These are phyloP conservation scores for Streptopelia turtur DNA, from an alignment of 2,797 vertebrate genomes.

Conservation along the genomic window DNA sequence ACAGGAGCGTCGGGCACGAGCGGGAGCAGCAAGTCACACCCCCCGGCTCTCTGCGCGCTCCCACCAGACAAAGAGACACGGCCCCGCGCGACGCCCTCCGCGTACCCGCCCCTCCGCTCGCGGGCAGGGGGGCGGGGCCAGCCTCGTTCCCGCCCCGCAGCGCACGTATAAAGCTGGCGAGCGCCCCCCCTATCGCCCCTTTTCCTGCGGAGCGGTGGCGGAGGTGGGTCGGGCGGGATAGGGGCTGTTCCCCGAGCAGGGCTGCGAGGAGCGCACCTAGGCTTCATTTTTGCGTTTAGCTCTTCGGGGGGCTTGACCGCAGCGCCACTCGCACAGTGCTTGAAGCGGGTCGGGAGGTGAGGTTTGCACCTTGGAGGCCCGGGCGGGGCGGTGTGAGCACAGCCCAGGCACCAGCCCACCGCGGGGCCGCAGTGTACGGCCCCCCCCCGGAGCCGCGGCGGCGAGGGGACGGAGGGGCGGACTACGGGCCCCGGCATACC, in stretches of 20 bases:
- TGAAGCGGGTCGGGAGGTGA: not conserved
- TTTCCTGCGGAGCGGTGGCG: fast-evolving
- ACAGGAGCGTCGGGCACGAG: too few relatives aligned
- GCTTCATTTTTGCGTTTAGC: fast-evolving
- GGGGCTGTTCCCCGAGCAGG: fast-evolving
- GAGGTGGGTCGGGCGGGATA: fast-evolving
- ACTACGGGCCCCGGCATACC: not conserved
- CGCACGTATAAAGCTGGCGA: not conserved
- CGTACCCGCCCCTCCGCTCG: not conserved
- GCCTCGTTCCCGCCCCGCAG: not conserved
- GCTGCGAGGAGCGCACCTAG: fast-evolving
- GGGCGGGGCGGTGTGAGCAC: not conserved
- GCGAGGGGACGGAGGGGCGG: fast-evolving
- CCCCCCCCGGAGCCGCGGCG: too few relatives aligned
- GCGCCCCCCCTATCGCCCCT: fast-evolving
- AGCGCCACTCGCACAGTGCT: fast-evolving
- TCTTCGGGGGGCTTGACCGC: fast-evolving
- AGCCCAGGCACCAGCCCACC: too few relatives aligned
- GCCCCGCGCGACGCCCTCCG: fast-evolving
- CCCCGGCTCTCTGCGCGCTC: not conserved
- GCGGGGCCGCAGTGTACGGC: not conserved
- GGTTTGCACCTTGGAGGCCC: not conserved
- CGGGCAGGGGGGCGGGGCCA: not conserved
- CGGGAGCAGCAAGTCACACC: too few relatives aligned
- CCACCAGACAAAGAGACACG: too few relatives aligned